Evolutionary conservation across 2,888 invertebrate genomes (phyloP).

Genomic region (Pharmacophagus antenor): DNA sequence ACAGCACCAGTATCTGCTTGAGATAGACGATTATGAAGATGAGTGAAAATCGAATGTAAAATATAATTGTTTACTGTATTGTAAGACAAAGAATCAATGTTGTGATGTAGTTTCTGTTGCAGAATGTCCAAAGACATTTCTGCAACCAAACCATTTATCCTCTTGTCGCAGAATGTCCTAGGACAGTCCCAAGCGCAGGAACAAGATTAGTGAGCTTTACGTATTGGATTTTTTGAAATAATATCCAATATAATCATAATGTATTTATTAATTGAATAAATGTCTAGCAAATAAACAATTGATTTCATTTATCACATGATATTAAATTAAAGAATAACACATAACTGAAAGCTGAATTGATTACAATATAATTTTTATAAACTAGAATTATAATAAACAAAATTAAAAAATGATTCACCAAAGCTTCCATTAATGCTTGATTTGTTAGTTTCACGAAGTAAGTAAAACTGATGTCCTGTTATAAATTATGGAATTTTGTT

Average conservation of each 20-base stretch:
- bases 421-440: too few species aligned
- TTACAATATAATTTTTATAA: too few species aligned
- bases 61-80: neutral
- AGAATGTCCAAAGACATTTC: too few species aligned
- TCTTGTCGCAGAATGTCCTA: neutral
- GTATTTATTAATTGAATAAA: constrained; percentile 7
- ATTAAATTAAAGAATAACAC: too few species aligned
- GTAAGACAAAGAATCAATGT: neutral
- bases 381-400: too few species aligned
- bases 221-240: neutral
- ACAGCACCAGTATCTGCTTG: constrained; percentile 2
- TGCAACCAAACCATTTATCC: too few species aligned
- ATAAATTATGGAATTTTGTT: too few species aligned
- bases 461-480: too few species aligned
- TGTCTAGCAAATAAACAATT: constrained; percentile 1
- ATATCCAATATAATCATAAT: neutral
- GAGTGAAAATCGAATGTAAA: neutral
- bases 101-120: neutral
- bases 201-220: constrained; percentile 1
- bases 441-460: too few species aligned
- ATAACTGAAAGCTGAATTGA: too few species aligned
- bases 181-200: neutral
- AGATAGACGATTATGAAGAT: neutral
- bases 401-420: too few species aligned
- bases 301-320: too few species aligned